Conservation (phyloP, 2,797 vertebrate species). For the Luscinia megarhynchos region DNA sequence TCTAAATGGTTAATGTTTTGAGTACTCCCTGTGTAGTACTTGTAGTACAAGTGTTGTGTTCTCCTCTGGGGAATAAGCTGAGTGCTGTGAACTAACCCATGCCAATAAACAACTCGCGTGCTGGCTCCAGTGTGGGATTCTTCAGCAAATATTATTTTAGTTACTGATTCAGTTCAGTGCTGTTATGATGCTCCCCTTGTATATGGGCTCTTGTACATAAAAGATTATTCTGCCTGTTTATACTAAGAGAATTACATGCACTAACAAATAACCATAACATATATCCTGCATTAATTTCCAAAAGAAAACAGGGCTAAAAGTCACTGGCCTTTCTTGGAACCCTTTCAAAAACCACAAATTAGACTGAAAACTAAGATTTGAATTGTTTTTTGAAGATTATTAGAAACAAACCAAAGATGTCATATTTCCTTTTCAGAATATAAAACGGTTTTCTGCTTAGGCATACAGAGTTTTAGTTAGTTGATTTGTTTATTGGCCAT, state of each 20-base stretch:
- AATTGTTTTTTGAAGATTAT: neutral
- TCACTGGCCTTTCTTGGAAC: neutral
- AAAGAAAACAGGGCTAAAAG: neutral
- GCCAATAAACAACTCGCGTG: neutral
- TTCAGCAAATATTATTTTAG: neutral
- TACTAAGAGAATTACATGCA: neutral
- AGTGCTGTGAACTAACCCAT: neutral
- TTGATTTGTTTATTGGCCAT: neutral
- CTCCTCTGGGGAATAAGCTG: neutral
- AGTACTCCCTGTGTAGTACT: neutral
- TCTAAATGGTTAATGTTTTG: neutral
- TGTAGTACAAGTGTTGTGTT: neutral
- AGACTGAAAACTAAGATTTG: neutral
- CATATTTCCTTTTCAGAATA: neutral
- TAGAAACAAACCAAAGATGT: neutral
- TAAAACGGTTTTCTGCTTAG: neutral
- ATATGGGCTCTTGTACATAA: neutral
- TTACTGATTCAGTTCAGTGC: neutral
- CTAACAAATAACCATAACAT: neutral
- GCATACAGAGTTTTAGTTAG: neutral
- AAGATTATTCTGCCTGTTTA: conserved; percentile 9
- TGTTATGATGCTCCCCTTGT: neutral
- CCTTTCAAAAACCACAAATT: neutral
- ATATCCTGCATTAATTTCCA: neutral
- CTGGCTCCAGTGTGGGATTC: neutral